A percentile compares a stretch with the other conserved stretches of the same genome.
Evolutionary conservation across 1,140 invertebrate genomes (phyloP).

Genomic region (Nephila pilipes): DNA sequence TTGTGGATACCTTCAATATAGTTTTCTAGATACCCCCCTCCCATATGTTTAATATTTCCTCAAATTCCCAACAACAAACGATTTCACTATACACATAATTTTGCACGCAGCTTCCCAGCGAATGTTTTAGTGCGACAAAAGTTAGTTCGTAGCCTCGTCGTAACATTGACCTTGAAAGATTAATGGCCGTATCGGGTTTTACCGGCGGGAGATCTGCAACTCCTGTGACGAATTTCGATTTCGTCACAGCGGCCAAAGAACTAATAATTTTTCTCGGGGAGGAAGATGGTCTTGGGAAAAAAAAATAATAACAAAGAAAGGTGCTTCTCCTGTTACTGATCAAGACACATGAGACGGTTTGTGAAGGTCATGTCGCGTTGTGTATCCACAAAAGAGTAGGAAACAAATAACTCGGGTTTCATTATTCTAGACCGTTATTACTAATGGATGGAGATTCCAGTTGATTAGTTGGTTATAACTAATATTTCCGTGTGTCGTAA

Average conservation of each 20-base stretch:
- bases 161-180: not conserved
- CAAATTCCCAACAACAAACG: too few relatives aligned
- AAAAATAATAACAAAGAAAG: not conserved
- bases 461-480: too few relatives aligned
- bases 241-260: not conserved
- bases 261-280: not conserved
- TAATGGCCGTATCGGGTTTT: not conserved
- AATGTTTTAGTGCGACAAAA: not conserved
- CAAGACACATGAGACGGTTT: not conserved
- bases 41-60: too few relatives aligned
- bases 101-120: too few relatives aligned
- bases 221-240: conserved; percentile 1
- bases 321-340: not conserved
- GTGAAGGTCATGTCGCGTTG: not conserved
- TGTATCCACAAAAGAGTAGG: not conserved
- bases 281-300: not conserved
- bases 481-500: too few relatives aligned
- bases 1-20: too few relatives aligned
- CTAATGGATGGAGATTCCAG: not conserved
- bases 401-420: not conserved
- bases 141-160: not conserved
- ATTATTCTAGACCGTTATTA: not conserved
- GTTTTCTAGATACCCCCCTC: too few relatives aligned
- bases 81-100: too few relatives aligned
- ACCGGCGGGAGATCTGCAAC: not conserved